phyloP scores from a whole-genome alignment of 2,888 invertebrate genomes.

The Apamea crenata region DNA sequence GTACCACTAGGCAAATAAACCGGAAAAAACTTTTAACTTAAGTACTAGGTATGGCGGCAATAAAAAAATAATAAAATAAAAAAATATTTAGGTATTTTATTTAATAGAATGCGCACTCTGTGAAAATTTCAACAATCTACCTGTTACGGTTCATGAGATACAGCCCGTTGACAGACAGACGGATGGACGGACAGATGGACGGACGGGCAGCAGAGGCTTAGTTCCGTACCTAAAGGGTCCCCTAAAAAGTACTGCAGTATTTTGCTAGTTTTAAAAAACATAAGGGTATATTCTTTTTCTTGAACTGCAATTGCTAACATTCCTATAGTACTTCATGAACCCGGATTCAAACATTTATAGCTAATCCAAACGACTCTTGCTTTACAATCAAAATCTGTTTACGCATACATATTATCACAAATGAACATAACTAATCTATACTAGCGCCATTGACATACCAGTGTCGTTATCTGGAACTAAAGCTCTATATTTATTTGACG shows the following conservation, averaged over 20 bases:
- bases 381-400: constrained; percentile 45
- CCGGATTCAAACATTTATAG: constrained; percentile 7
- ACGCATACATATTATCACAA: constrained; percentile 56
- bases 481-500: constrained; percentile 68
- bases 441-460: constrained; percentile 64
- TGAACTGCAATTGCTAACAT: background rate
- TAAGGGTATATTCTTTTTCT: background rate
- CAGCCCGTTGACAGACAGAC: background rate
- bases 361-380: constrained; percentile 22
- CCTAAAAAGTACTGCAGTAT: background rate
- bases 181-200: too few relatives aligned
- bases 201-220: background rate
- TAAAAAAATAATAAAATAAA: too few relatives aligned
- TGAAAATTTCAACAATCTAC: background rate
- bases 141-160: background rate
- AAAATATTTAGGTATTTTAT: too few relatives aligned
- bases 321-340: background rate
- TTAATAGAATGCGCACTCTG: background rate
- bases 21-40: too few relatives aligned
- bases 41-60: too few relatives aligned
- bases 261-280: background rate
- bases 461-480: constrained; percentile 67
- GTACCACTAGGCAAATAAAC: background rate
- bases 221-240: too few relatives aligned
- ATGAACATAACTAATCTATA: constrained; percentile 46